These are phyloP conservation scores for Lumbricus terrestris DNA, from an alignment of 2,888 invertebrate genomes.

Conservation along the genomic window DNA sequence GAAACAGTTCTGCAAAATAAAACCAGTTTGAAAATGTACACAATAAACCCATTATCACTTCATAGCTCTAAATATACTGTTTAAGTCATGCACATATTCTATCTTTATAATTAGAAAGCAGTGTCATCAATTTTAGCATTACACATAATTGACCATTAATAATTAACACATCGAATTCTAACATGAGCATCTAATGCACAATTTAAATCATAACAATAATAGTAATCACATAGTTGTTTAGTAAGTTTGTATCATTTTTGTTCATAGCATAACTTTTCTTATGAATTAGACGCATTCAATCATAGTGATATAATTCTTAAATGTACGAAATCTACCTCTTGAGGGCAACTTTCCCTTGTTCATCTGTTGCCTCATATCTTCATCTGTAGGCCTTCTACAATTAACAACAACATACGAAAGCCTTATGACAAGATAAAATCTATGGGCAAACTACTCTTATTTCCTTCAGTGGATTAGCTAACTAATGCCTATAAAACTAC, in stretches of 20 bases:
- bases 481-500: no score
- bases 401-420: background rate
- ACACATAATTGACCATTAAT: background rate
- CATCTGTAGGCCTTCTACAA: background rate
- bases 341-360: background rate
- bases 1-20: background rate
- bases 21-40: background rate
- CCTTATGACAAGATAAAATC: background rate
- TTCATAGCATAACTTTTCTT: background rate
- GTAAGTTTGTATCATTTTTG: background rate
- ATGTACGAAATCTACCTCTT: background rate
- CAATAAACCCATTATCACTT: background rate
- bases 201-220: no score
- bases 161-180: no score
- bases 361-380: background rate
- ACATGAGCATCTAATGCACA: no score
- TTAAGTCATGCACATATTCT: background rate
- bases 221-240: no score
- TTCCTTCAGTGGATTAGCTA: no score
- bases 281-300: background rate
- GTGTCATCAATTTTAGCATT: background rate
- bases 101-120: background rate
- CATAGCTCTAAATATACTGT: background rate
- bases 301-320: background rate
- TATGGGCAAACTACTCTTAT: background rate